Conservation (phyloP, 2,888 invertebrate species). For the Anorthoa munda region DNA sequence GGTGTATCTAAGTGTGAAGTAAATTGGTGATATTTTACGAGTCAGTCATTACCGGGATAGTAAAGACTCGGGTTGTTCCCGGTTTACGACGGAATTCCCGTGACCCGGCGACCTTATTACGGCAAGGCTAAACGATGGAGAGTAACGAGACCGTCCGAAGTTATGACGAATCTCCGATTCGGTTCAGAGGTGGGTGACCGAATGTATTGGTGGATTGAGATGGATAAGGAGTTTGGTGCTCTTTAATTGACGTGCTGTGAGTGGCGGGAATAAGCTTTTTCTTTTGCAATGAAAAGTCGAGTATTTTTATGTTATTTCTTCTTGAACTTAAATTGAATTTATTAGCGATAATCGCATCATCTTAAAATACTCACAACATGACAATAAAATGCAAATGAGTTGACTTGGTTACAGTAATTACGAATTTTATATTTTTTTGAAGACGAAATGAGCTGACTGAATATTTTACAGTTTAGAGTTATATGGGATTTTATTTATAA, state of each 20-base stretch:
- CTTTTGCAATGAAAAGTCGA: not conserved
- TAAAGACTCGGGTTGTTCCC: constrained; percentile 81
- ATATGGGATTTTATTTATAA: too few relatives aligned
- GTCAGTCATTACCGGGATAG: constrained; percentile 82
- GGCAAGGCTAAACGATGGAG: constrained; percentile 71
- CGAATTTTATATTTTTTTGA: not conserved
- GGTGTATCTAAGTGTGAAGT: constrained; percentile 83
- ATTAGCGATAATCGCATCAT: too few relatives aligned
- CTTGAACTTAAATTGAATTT: too few relatives aligned
- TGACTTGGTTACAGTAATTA: not conserved
- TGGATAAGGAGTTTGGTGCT: constrained; percentile 7
- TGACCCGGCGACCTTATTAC: constrained; percentile 85
- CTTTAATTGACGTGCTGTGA: constrained; percentile 9
- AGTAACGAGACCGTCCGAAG: constrained; percentile 63
- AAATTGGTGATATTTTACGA: constrained; percentile 89
- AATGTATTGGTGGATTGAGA: constrained; percentile 7
- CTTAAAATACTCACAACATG: not conserved
- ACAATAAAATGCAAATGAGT: not conserved
- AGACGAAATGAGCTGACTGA: not conserved
- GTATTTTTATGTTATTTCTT: not conserved
- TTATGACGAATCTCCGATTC: constrained; percentile 60
- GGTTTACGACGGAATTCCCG: constrained; percentile 83
- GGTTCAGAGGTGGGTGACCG: constrained; percentile 40
- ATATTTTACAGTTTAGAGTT: not conserved
- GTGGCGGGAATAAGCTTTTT: not conserved